These are phyloP conservation scores for Adelognathus sp. DNA, from an alignment of 2,888 invertebrate genomes.

Conservation along the genomic window DNA sequence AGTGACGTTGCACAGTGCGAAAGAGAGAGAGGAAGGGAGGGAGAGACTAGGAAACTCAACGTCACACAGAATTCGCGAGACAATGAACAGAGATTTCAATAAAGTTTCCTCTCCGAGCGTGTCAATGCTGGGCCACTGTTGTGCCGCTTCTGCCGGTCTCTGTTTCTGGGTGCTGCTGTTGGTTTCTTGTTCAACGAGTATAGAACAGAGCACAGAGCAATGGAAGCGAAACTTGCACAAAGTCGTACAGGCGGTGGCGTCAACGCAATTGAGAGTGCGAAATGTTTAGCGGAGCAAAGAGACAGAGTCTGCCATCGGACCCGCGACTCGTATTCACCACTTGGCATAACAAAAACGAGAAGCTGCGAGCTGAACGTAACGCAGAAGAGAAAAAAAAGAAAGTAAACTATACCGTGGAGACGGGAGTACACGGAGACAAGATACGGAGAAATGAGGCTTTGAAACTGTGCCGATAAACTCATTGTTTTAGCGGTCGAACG, in stretches of 20 bases:
- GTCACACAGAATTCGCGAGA: constrained; percentile 14
- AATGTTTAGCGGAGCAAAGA: constrained; percentile 50
- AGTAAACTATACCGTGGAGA: background rate
- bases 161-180: background rate
- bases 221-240: constrained; percentile 1
- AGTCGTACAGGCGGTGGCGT: constrained; percentile 2
- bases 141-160: background rate
- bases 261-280: constrained; percentile 36
- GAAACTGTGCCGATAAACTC: background rate
- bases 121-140: constrained; percentile 15
- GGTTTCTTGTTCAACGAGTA: constrained; percentile 19
- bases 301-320: constrained; percentile 12
- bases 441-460: background rate
- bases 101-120: constrained; percentile 22
- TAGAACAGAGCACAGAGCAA: background rate
- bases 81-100: constrained; percentile 21
- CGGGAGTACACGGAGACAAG: background rate
- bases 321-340: background rate
- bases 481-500: background rate
- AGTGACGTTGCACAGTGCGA: no score
- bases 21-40: no score
- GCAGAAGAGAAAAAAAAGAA: background rate
- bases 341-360: background rate
- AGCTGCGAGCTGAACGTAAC: background rate
- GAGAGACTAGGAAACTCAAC: background rate